A percentile compares a stretch with the other conserved stretches of the same genome.
Evolutionary conservation across 2,888 invertebrate genomes (phyloP).

Genomic region (Acholoe squamosa): DNA sequence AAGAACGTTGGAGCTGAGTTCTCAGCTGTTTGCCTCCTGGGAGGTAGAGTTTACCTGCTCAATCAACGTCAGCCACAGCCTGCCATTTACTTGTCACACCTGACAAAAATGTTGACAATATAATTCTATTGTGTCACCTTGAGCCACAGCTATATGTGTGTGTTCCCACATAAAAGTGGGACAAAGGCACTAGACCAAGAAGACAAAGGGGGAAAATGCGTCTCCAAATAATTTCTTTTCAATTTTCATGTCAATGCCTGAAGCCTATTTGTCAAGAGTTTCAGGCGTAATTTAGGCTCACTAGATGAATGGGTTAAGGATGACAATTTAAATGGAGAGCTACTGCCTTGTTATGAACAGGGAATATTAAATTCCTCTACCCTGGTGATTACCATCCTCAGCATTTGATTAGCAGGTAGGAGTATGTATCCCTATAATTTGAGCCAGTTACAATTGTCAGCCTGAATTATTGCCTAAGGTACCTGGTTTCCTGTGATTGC

Average conservation of each 20-base stretch:
- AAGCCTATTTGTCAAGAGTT: neutral
- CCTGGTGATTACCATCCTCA: neutral
- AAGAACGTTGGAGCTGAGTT: no score
- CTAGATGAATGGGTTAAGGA: neutral
- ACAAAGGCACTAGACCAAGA: neutral
- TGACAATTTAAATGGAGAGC: neutral
- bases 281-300: neutral
- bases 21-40: neutral
- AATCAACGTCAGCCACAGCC: neutral
- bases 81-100: neutral
- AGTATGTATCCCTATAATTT: neutral
- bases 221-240: conserved; percentile 25
- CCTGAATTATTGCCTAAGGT: neutral
- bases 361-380: neutral
- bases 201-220: neutral
- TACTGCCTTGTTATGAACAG: neutral
- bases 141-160: neutral
- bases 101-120: neutral
- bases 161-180: neutral
- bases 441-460: neutral
- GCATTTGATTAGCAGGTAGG: conserved; percentile 12
- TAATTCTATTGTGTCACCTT: neutral
- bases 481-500: neutral
- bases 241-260: neutral
- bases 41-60: neutral